Percentiles rank a stretch among this genome's conserved stretches.
Evolutionary conservation across 2,797 vertebrate genomes (phyloP).

Genomic region (Heliangelus exortis): DNA sequence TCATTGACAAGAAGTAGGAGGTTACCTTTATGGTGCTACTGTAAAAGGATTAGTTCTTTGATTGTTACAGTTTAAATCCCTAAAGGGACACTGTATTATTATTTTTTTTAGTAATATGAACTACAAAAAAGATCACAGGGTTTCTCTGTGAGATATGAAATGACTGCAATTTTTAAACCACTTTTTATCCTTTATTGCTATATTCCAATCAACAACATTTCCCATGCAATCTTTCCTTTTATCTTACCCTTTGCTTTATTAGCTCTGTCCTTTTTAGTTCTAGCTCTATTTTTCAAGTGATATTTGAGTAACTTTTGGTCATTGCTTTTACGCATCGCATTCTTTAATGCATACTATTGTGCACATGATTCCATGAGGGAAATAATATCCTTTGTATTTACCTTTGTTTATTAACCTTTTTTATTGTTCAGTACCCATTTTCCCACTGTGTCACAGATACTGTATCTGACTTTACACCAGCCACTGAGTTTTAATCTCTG

Average conservation of each 20-base stretch:
- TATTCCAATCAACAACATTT: neutral
- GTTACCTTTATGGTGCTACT: neutral
- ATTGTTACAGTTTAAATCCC: constrained; percentile 10
- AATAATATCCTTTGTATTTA: constrained; percentile 65
- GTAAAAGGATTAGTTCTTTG: constrained; percentile 50
- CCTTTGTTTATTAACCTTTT: constrained; percentile 70
- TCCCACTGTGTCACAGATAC: constrained; percentile 42
- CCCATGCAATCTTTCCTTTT: neutral
- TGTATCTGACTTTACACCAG: constrained; percentile 50
- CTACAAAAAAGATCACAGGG: neutral
- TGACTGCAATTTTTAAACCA: neutral
- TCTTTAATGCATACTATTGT: neutral
- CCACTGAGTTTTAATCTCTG: constrained; percentile 53
- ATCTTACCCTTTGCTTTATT: neutral
- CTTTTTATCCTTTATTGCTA: constrained; percentile 5
- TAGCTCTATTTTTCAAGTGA: neutral
- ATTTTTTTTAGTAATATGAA: neutral
- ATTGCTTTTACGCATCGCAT: neutral
- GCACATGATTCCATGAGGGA: constrained; percentile 44
- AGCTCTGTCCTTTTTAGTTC: neutral
- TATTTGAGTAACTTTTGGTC: constrained; percentile 38
- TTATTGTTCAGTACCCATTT: constrained; percentile 39
- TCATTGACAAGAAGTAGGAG: constrained; percentile 35
- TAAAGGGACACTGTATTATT: neutral
- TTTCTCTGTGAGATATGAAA: neutral